Evolutionary conservation across 1,140 invertebrate genomes (phyloP), one percentile per base, ranked within the genome.

Genomic region (Listronotus bonariensis): DNA sequence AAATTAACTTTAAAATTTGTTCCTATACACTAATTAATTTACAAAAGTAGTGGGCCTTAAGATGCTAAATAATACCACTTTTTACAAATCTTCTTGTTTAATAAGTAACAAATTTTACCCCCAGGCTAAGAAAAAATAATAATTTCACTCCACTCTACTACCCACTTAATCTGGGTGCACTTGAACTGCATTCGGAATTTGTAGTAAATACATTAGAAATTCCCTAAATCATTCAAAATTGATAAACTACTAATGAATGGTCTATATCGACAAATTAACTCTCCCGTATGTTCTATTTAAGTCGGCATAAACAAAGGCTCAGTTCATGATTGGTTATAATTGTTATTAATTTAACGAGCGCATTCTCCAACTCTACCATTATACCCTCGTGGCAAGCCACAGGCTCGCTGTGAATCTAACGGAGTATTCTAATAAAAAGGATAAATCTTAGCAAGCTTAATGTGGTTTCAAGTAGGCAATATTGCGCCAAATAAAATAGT

Each of bases 261-360:
- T 7, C 36, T 17, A 20, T 6, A 11, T 15, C 36, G 20, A 38
- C 46, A 41, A 60, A 60, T 60, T 60, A 60, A 14, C 57, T 31
- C 14, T 20, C 31, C 49, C 57, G 46, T 60, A 60, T 34, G 46
- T 60, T 60, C 57, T 36, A 60, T 51, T 60, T 60, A 49, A 38
- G 45, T 40, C 14, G 57, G 36, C 57, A 31, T 51, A 60, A 51
- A 60, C 34, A 51, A 51, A 49, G 45, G 46, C 57, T 41, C 48
- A 36, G 45, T 60, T 41, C 17, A 51, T 51, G 45, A 60, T 60
- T 60, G 36, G 57, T 60, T 34, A 36, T 17, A 6, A 38, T 46
- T 45, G 42, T 57, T 57, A 57, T 32, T 14, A 57, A 57, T 57
- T 46, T 15, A 18, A 31, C 38, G 53, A 38, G 36, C 34, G 15